Base-by-base conservation (phyloP, 1,140 invertebrate species). In the Vanessa atalanta region DNA sequence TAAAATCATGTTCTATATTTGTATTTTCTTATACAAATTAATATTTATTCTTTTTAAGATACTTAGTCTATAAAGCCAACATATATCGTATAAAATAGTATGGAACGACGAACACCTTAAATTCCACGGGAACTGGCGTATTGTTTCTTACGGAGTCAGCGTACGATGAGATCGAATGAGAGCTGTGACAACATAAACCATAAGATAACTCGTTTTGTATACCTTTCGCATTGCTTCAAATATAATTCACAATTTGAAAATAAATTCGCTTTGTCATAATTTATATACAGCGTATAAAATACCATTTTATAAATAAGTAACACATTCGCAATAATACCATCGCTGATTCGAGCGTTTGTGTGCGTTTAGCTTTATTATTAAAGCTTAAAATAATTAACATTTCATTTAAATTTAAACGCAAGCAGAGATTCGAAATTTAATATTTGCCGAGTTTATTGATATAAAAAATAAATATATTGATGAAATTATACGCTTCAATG, bases 41-140 rank as follows among this genome's bases (percentile, higher is more conserved):
- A 31, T 31, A 6, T 31, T 31, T 31, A 31, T 31, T 31, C 0
- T 43, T 9, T 43, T 43, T 43, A 1, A 15, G 48, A 51, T 51
- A 51, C 64, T 65, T 65, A 65, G 23, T 47, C 47, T 65, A 72
- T 61, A 37, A 72, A 61, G 53, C 23, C 37, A 47, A 47, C 2
- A 11, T 9, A 9, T 43, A 43, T 57, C 43, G 47, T 70, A 37
- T 48, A 53, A 70, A 51, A 65, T 73, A 74, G 60, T 69, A 57
- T 80, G 80, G 78, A 88, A 87, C 77, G 80, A 87, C 83, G 85
- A 82, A 88, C 83, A 89, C 86, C 85, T 88, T 88, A 61, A 70
- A 77, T 76, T 78, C 79, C 79, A 75, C 80, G 78, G 68, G 77
- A 82, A 75, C 76, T 64, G 71, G 71, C 70, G 78, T 88, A 88